Base-by-base conservation (phyloP, 2,113 vertebrate species). In the Heptranchias perlo region DNA sequence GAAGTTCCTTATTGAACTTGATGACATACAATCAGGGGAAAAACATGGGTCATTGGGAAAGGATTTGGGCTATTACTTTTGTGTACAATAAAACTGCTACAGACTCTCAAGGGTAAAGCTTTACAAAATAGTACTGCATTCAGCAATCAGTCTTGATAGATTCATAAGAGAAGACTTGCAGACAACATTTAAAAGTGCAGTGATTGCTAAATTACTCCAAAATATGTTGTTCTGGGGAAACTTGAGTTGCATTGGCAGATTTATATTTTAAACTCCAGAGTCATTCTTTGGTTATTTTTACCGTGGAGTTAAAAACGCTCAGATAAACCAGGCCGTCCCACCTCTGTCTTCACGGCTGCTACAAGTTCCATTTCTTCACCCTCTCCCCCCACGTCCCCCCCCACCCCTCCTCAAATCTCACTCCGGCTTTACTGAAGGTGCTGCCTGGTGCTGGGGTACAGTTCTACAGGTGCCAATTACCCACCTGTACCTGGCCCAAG, bases 11-110 rank as follows among this genome's bases (percentile, higher is more conserved):
- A 52, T 52, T 87, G 84, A 87, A 87, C 21, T n/a, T 93, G 89
- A 62, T 93, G 89, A 93, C 58, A 62, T 93, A 61, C 89, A 93
- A 93, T 93, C 89, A 93, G 89, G 58, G 89, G 64, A 93, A 39
- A 39, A 93, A 7, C 89, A 31, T 52, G 84, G 25, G 47, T 87
- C 58, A 39, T 93, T 93, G 58, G 89, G 89, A 93, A 93, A 28
- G 8, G 89, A 62, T 62, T 93, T n/a, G 16, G 89, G 58, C 89
- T 62, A 62, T 93, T 39, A 62, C 89, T 23, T 93, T 62, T 93
- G 16, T 39, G 89, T 39, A 62, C 58, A 93, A 62, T 62, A 14
- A 62, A 39, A 64, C 13, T 39, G 35, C 54, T 61, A 39, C n/a
- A 39, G 35, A 93, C 18, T 39, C 89, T 93, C 89, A 64, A 93